Conservation (phyloP, 2,113 vertebrate species). For the Hucho hucho region DNA sequence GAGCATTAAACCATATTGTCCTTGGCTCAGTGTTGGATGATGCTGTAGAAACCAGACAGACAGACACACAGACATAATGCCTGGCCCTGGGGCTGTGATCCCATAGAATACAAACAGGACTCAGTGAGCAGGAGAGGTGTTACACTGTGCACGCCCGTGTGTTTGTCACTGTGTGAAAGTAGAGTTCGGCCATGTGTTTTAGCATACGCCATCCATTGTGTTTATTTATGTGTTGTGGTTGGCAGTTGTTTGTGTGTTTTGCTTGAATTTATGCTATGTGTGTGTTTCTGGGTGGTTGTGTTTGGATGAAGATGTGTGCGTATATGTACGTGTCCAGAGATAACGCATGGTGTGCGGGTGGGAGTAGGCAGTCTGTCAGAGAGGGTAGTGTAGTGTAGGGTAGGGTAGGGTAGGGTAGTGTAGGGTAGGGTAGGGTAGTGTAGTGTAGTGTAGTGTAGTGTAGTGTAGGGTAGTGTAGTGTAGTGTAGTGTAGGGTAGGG, state of each 20-base stretch:
- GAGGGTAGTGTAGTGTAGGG: neutral
- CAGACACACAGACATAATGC: too few relatives aligned
- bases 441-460: too few relatives aligned
- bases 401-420: too few relatives aligned
- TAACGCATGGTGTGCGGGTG: neutral
- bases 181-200: neutral
- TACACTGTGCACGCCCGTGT: neutral
- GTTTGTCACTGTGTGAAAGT: neutral
- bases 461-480: slow-evolving; percentile 33
- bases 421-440: slow-evolving; percentile 18
- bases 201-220: neutral
- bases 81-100: too few relatives aligned
- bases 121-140: slow-evolving; percentile 1
- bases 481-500: neutral
- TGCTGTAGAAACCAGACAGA: too few relatives aligned
- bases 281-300: slow-evolving; percentile 8
- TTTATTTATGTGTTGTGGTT: neutral
- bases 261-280: neutral
- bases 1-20: neutral
- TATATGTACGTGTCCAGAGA: neutral
- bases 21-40: neutral
- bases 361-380: slow-evolving; percentile 15
- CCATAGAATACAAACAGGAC: too few relatives aligned
- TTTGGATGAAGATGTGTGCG: neutral
- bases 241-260: slow-evolving; percentile 2